Evolutionary conservation across 1,140 invertebrate genomes (phyloP).

Genomic region (Uloborus diversus): DNA sequence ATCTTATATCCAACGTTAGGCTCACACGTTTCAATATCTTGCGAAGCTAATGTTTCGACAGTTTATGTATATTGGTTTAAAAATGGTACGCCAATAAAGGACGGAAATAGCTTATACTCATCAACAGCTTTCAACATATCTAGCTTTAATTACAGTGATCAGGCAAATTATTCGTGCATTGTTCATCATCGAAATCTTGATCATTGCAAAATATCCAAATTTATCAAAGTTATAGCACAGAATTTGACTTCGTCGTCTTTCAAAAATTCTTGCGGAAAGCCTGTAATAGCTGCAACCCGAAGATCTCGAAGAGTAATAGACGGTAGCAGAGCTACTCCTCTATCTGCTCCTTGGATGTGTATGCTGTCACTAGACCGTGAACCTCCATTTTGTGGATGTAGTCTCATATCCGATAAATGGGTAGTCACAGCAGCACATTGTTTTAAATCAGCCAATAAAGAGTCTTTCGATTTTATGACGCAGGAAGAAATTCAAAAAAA

Average conservation of each 20-base stretch:
- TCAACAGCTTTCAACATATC: neutral
- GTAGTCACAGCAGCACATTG: slow-evolving; percentile 62
- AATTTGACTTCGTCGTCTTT: neutral
- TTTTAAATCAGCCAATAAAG: slow-evolving; percentile 32
- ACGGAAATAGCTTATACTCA: neutral
- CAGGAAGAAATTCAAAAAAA: slow-evolving; percentile 24
- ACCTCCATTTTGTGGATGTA: slow-evolving; percentile 52
- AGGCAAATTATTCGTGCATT: slow-evolving; percentile 30
- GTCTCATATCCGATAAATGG: slow-evolving; percentile 60
- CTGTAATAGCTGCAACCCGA: neutral
- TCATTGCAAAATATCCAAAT: slow-evolving; percentile 12
- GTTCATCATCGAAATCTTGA: neutral
- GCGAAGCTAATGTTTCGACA: slow-evolving; percentile 10
- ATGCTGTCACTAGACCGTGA: slow-evolving; percentile 42
- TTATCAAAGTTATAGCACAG: slow-evolving; percentile 12
- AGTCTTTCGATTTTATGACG: neutral
- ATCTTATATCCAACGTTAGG: neutral
- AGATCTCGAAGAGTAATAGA: slow-evolving; percentile 48
- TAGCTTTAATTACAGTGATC: neutral
- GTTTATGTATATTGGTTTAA: slow-evolving; percentile 26
- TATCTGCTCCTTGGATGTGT: slow-evolving; percentile 55
- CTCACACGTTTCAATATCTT: slow-evolving; percentile 4
- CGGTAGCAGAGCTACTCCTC: slow-evolving; percentile 32
- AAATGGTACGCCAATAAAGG: neutral
- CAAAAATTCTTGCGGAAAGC: slow-evolving; percentile 21